Conservation (phyloP, 2,113 vertebrate species). For the Tonatia bakeri region DNA sequence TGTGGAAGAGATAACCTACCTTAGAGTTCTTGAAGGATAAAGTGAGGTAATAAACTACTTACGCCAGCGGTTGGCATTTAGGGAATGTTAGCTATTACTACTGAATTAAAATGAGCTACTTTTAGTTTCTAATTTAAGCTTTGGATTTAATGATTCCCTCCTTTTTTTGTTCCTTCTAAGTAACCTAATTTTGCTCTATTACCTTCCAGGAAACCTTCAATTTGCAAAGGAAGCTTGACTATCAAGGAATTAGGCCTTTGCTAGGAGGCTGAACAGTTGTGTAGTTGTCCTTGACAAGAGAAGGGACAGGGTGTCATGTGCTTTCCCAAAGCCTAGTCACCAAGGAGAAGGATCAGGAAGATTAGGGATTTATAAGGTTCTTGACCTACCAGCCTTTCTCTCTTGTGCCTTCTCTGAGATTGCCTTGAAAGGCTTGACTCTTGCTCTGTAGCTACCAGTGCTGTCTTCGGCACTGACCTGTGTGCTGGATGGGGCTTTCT, state of each 20-base stretch:
- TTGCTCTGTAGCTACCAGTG: neutral
- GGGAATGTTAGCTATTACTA: conserved; percentile 24
- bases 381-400: neutral
- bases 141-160: neutral
- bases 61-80: neutral
- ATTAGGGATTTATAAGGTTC: neutral
- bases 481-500: neutral
- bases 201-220: conserved; percentile 34
- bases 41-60: conserved; percentile 22
- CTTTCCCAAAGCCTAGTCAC: neutral
- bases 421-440: neutral
- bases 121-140: conserved; percentile 41
- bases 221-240: conserved; percentile 30
- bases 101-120: conserved; percentile 4
- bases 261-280: neutral
- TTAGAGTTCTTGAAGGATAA: neutral
- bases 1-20: neutral
- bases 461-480: neutral
- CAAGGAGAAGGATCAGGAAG: neutral
- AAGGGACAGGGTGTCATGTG: neutral
- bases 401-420: neutral
- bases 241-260: neutral
- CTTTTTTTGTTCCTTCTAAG: neutral
- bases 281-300: neutral
- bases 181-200: conserved; percentile 20